A percentile compares a stretch with the other conserved stretches of the same genome.
Evolutionary conservation across 2,888 invertebrate genomes (phyloP).

Genomic region (Steinernema hermaphroditum): DNA sequence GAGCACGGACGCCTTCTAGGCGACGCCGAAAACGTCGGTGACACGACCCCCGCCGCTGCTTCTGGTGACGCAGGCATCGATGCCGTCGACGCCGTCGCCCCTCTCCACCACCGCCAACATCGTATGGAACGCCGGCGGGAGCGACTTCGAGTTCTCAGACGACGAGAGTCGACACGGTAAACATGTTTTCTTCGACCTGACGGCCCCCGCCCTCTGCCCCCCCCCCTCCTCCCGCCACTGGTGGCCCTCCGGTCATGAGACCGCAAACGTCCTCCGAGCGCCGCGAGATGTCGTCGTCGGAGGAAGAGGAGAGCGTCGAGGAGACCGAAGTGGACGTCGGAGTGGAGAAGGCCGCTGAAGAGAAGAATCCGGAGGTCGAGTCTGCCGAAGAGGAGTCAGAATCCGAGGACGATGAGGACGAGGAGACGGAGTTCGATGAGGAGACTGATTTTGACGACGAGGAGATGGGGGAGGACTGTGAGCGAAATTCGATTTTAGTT

Average conservation of each 20-base stretch:
- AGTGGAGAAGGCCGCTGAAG: neutral
- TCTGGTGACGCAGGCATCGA: conserved; percentile 52
- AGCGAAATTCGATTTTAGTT: neutral
- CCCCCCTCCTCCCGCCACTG: no score
- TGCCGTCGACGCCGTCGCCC: conserved; percentile 46
- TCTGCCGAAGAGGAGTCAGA: neutral
- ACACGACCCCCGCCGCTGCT: conserved; percentile 45
- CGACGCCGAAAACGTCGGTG: conserved; percentile 13
- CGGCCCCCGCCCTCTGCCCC: neutral
- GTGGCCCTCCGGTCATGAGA: neutral
- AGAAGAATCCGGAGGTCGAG: neutral
- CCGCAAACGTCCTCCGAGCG: conserved; percentile 2
- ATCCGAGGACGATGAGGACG: neutral
- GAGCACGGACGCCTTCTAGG: neutral
- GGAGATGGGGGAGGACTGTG: conserved; percentile 28
- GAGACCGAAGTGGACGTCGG: conserved; percentile 1
- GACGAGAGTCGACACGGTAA: conserved; percentile 21
- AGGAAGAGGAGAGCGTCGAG: conserved; percentile 11
- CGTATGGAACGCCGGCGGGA: conserved; percentile 34
- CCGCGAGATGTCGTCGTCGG: conserved; percentile 3
- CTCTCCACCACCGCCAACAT: conserved; percentile 34
- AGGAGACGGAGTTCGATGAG: neutral
- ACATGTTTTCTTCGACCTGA: conserved; percentile 15
- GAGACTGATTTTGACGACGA: conserved; percentile 26
- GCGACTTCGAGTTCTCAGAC: conserved; percentile 27